Base-by-base conservation (phyloP, 2,113 vertebrate species). In the Tyto alba region DNA sequence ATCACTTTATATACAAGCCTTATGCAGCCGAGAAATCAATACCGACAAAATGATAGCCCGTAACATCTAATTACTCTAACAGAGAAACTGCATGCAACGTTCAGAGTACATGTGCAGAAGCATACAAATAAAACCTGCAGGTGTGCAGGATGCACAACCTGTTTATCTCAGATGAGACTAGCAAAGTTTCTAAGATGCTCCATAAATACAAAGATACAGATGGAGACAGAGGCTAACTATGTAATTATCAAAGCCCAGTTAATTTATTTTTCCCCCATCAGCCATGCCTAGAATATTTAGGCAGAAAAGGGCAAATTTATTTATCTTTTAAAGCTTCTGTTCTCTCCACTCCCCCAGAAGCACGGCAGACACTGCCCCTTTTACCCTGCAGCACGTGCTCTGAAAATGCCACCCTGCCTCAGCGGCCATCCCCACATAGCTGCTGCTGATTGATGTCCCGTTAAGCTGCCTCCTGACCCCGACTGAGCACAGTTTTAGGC, bases 401-500 rank as follows among this genome's bases (percentile, higher is more conserved):
- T 10, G 4, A 12, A 76, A 82, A 81, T 25, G 5, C 21, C 26
- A 48, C 15, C 43, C 77, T 43, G 69, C 15, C 47, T n/a, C 72
- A 53, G 90, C 4, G 6, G 59, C 53, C 26, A 6, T n/a, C 87
- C 56, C 71, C 3, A 2, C 22, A 66, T 10, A 20, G 53, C 53
- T 53, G 67, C 71, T 50, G 74, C 38, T 88, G 95, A 83, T 43
- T 27, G 72, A 94, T 36, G 53, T 23, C 90, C 32, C 2, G 2
- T 41, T 71, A 64, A 74, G 90, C 64, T 47, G 87, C 90, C 93
- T 95, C 90, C 93, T 92, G 89, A 64, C 92, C 82, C 77, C 1
- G 22, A 68, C 13, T 2, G 30, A 79, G 85, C 5, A 13, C 13
- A 21, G 66, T 13, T 3, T n/a, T 52, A 48, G 82, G 77, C 69